Base-by-base conservation (phyloP, 2,888 invertebrate species). In the Drosophila paracracens region DNA sequence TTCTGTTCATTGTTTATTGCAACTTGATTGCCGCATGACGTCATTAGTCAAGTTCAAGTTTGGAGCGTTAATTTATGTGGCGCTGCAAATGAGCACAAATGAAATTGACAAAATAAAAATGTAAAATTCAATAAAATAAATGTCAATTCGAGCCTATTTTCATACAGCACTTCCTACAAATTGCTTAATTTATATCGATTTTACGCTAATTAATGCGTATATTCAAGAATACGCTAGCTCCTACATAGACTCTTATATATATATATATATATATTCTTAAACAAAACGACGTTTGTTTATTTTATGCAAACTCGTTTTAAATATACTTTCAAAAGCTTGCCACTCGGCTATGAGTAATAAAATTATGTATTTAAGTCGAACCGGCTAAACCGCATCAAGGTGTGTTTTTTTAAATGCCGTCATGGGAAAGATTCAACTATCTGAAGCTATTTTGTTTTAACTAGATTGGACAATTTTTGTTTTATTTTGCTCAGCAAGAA, bases 21-120 rank as follows among this genome's bases (percentile, higher is more conserved):
- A 89, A 76, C 40, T 68, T 76, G 86, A 86, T 82, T 76, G 77
- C 68, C 56, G 48, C 48, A 63, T 86, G 89, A 90, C 86, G 82
- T 89, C 90, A 84, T 60, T 52, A 27, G 54, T 67, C 88, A 87
- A 87, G 87, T 87, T 87, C 87, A 87, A 90, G 91, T 89, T 76
- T 73, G 65, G 48, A 66, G 73, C 66, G 64, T 29, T 82, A 85
- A 85, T 90, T 85, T 70, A 76, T 76, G 58, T 70, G 43, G 72
- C 76, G 71, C 56, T 60, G 56, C 60, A 76, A 88, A 85, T 85
- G 63, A 69, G 60, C 53, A 48, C 52, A 83, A 64, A 67, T 52
- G 40, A 60, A 58, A 53, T 40, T 57, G 16, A 61, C 16, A 58
- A 62, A 48, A 61, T 38, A 35, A 48, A 52, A 69, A 54, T 54